Conservation (phyloP, 2,888 invertebrate genomes). For the Malachius bipustulatus region DNA sequence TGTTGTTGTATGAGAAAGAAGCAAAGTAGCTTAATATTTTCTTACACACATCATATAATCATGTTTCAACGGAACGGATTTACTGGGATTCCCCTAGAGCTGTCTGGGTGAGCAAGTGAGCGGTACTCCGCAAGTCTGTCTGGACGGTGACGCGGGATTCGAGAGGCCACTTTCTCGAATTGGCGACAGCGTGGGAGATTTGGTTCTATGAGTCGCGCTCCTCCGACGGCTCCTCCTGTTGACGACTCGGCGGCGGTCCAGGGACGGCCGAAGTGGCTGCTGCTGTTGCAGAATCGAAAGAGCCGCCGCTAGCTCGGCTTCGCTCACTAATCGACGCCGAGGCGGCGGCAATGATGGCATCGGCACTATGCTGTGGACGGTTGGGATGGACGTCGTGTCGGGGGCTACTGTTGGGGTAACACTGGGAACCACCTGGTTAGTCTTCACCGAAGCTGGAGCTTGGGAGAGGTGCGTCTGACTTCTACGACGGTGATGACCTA, state of each 20-base stretch:
- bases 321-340: slow-evolving; percentile 38
- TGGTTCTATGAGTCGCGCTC: slow-evolving; percentile 31
- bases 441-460: slow-evolving; percentile 22
- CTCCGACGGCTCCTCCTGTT: slow-evolving; percentile 29
- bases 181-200: slow-evolving; percentile 50
- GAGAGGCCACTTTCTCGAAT: slow-evolving; percentile 60
- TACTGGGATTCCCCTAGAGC: no score
- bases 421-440: slow-evolving; percentile 35
- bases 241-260: slow-evolving; percentile 19
- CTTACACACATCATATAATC: no score
- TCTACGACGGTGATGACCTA: slow-evolving; percentile 25
- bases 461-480: slow-evolving; percentile 21
- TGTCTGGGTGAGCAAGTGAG: slow-evolving; percentile 10
- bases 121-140: slow-evolving; percentile 32
- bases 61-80: no score
- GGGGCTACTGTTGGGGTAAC: slow-evolving; percentile 14
- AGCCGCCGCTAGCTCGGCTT: slow-evolving; percentile 35
- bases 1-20: no score
- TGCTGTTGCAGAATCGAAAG: slow-evolving; percentile 32
- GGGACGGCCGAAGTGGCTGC: slow-evolving; percentile 24
- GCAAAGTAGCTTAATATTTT: no score
- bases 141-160: slow-evolving; percentile 53
- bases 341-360: slow-evolving; percentile 37
- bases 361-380: slow-evolving; percentile 44
- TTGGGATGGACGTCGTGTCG: slow-evolving; percentile 34